Evolutionary conservation across 2,888 invertebrate species (phyloP).

Genomic region (Platycheirus albimanus): DNA sequence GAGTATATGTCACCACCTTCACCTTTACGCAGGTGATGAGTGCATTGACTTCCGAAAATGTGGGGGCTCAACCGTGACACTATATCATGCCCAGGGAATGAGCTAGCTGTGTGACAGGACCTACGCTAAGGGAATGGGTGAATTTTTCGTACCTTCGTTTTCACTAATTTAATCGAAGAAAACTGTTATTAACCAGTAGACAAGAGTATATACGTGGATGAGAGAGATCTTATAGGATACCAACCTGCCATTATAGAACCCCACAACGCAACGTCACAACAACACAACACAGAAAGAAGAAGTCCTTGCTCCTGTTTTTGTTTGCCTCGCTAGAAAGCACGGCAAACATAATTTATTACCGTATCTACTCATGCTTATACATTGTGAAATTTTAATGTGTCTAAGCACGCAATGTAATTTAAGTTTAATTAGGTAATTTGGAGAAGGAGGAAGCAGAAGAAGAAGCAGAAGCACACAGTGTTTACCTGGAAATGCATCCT

Average conservation of each 20-base stretch:
- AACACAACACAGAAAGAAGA: conserved; percentile 16
- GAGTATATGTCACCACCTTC: too few relatives aligned
- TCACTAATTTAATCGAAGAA: conserved; percentile 74
- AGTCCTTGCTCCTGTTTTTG: conserved; percentile 59
- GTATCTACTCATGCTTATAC: conserved; percentile 71
- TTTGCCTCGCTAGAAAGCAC: conserved; percentile 56
- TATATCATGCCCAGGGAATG: conserved; percentile 36
- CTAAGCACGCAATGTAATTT: conserved; percentile 83
- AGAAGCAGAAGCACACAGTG: conserved; percentile 30
- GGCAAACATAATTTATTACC: conserved; percentile 73
- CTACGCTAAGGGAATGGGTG: conserved; percentile 19
- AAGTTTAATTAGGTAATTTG: conserved; percentile 83
- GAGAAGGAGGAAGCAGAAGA: conserved; percentile 78
- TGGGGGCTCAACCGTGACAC: conserved; percentile 44
- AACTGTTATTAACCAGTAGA: conserved; percentile 73
- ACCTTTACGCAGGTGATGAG: conserved; percentile 60
- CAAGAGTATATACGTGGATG: conserved; percentile 58
- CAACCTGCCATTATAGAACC: conserved; percentile 17
- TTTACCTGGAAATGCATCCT: conserved; percentile 69
- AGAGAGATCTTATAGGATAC: conserved; percentile 54
- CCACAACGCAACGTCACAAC: conserved; percentile 5
- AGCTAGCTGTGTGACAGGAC: conserved; percentile 43
- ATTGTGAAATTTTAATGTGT: conserved; percentile 81
- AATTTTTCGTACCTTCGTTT: conserved; percentile 31
- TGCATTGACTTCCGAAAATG: conserved; percentile 66